Base-by-base conservation (phyloP, 92 coral and sea anemone genomes). In the Phenganax subtilis region DNA sequence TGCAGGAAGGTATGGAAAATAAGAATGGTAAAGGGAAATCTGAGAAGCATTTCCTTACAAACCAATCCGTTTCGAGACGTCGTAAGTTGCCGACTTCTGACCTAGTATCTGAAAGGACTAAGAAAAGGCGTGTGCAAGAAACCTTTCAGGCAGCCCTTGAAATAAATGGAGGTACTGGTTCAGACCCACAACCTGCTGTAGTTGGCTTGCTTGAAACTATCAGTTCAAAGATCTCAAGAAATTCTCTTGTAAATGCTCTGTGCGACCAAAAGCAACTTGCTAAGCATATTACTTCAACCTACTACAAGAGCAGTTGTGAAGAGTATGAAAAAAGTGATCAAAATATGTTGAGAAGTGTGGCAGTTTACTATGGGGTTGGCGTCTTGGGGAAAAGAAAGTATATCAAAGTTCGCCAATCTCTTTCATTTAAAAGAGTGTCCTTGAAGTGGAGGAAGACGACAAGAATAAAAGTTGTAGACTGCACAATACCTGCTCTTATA, bases 321-420 rank as follows among this genome's bases (percentile, higher is more conserved):
- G 51, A 55, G 47, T 84, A 86, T 87, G 89, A 89, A 78, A 80
- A 75, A 30, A 75, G 60, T 0, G 56, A 84, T 57, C 88, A 89
- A 81, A 89, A 89, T 60, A 86, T 86, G 88, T 14, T 83, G 8
- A 75, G 90, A 58, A 89, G 90, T 81, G 72, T 84, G 60, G 83
- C 75, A 54, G 92, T 84, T 3, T 90, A 76, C 62, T 85, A 87
- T 82, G 85, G 72, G 27, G 67, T 74, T 65, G 91, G 93, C 28
- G 89, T 85, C 28, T 81, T 84, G 84, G 90, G 92, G n/a, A 85
- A 89, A 71, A 82, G 74, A 55, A 87, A 87, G 64, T 87, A 87
- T 64, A 63, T 83, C 10, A 82, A 87, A 68, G 87, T 59, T 25
- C 82, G 85, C 67, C 67, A 82, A 51, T 77, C 79, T 27, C 28